Evolutionary conservation across 2,113 vertebrate species (phyloP), one percentile per base, ranked within the genome.

Genomic region (Eptesicus fuscus): DNA sequence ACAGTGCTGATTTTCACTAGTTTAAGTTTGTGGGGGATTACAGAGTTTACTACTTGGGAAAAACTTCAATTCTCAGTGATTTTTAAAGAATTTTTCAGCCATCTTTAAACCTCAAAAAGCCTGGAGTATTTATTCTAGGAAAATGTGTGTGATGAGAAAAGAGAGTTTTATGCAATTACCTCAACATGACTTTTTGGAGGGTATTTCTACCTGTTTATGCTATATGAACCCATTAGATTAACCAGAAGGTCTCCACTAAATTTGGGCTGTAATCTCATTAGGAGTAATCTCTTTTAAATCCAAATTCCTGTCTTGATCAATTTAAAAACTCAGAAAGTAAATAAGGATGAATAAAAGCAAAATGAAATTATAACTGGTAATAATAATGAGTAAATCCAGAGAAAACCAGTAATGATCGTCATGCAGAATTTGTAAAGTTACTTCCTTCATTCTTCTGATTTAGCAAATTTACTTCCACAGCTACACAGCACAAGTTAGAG

Each of bases 251-350:
- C 32, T 88, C 67, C 2, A 63, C 37, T 86, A 80, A 40, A 44
- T 37, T 83, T 77, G 59, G 25, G 42, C 37, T 84, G 32, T 67
- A 83, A 44, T 86, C 70, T 86, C 63, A 53, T 49, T 87, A 69
- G 17, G 22, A 70, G 2, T 80, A 70, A 65, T 51, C 8, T 44
- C 49, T 77, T 83, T 86, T 73, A 93, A 91, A 1, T 93, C 47
- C 23, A 86, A 35, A 71, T 79, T 92, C 53, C 10, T 91, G 80
- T 91, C 59, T 71, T 77, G 79, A 88, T 28, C 65, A 95, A 84
- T 6, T 49, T 16, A 78, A 91, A 84, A 88, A 37, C 25, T 28
- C 20, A 88, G 18, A 49, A 87, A 94, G 47, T 37, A 91, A 95
- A 86, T 79, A 93, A 63, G 16, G 28, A 67, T 82, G 2, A 67